Conservation (phyloP, 2,888 invertebrate species). For the Melieria crassipennis region DNA sequence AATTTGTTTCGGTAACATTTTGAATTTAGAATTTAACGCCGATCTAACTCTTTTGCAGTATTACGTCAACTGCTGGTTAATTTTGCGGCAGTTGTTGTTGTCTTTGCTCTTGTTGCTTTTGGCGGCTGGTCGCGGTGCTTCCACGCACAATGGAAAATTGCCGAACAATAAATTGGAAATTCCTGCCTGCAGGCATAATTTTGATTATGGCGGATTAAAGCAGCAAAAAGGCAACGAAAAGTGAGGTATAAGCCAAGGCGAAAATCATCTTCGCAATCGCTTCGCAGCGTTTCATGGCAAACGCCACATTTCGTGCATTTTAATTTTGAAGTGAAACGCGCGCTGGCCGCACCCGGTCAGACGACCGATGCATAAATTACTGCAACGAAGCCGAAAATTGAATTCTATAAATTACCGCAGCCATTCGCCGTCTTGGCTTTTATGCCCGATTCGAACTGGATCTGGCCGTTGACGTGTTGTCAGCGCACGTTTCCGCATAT, state of each 20-base stretch:
- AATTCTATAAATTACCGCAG: slow-evolving; percentile 2
- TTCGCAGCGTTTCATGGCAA: no score
- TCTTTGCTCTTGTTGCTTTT: not conserved
- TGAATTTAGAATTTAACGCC: no score
- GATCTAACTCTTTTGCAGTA: not conserved
- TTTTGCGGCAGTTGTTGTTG: slow-evolving; percentile 14
- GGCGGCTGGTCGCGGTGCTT: not conserved
- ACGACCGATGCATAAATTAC: no score
- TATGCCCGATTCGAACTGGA: no score
- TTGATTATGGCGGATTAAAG: slow-evolving; percentile 36
- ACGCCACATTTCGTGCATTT: no score
- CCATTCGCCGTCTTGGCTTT: not conserved
- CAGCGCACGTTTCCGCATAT: not conserved
- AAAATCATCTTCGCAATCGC: no score
- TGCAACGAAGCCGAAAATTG: not conserved
- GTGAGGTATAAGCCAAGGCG: no score
- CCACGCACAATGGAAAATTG: slow-evolving; percentile 7
- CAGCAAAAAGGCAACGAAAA: not conserved
- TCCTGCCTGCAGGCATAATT: slow-evolving; percentile 38
- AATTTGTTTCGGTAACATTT: no score
- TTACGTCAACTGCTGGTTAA: not conserved
- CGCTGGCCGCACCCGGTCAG: no score
- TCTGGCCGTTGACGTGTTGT: no score
- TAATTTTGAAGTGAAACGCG: no score
- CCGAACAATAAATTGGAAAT: slow-evolving; percentile 32